phyloP scores from a whole-genome alignment of 1,140 invertebrate genomes.

The Drosophila equinoxialis region DNA sequence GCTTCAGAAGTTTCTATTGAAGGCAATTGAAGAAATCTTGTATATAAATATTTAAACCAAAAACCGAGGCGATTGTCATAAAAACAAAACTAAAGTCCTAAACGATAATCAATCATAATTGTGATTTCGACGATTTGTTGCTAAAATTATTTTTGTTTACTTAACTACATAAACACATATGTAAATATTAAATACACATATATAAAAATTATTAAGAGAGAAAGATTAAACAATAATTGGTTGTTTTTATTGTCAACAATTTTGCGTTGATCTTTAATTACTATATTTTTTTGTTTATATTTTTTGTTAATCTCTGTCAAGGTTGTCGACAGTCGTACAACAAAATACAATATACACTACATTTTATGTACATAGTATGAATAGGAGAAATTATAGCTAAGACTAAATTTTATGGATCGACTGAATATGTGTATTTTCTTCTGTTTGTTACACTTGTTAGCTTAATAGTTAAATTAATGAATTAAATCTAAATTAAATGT shows the following conservation, averaged over 20 bases:
- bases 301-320: conserved; percentile 14
- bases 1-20: no score
- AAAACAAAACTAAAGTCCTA: no score
- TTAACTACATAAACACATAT: background rate
- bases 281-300: no score
- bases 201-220: background rate
- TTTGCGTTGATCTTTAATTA: background rate
- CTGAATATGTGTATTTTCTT: background rate
- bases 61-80: no score
- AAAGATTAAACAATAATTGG: conserved; percentile 7
- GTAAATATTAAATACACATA: background rate
- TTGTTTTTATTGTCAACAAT: conserved; percentile 2
- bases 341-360: conserved; percentile 30
- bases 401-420: background rate
- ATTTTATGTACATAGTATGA: conserved; percentile 27
- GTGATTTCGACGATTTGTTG: no score
- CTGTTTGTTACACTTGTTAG: background rate
- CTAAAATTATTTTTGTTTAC: no score
- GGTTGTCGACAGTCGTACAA: conserved; percentile 33
- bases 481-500: conserved; percentile 14
- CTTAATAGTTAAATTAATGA: conserved; percentile 15
- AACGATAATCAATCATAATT: no score
- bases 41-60: no score
- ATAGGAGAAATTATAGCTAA: conserved; percentile 22
- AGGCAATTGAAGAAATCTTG: background rate